Evolutionary conservation across 2,797 vertebrate species (phyloP).

Genomic region (Calcarius lapponicus): DNA sequence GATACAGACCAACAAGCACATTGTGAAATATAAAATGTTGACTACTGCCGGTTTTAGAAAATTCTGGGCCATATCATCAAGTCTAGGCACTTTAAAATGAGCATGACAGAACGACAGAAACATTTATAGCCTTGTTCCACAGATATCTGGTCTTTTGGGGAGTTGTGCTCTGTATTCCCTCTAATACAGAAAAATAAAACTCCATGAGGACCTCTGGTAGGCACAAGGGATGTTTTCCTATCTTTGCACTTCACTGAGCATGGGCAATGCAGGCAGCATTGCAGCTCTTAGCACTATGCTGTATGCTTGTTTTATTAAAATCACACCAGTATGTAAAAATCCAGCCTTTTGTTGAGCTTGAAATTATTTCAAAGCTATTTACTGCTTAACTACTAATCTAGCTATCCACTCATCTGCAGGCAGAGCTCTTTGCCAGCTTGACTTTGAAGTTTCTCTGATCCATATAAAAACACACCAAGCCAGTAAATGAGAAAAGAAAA

Average conservation of each 20-base stretch:
- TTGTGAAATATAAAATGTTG: background rate
- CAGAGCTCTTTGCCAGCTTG: background rate
- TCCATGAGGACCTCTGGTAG: background rate
- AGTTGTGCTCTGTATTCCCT: background rate
- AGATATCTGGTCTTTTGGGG: background rate
- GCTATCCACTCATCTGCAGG: background rate
- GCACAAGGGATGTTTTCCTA: background rate
- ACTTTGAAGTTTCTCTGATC: background rate
- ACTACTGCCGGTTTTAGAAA: background rate
- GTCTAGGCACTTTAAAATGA: background rate
- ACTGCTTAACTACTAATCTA: background rate
- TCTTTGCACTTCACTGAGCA: background rate
- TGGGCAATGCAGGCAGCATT: background rate
- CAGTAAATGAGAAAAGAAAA: background rate
- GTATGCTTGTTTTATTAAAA: background rate
- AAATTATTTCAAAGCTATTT: background rate
- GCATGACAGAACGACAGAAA: background rate
- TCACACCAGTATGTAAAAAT: background rate
- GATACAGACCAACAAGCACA: background rate
- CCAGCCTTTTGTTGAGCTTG: background rate
- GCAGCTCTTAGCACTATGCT: background rate
- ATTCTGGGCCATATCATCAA: background rate
- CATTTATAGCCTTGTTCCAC: background rate
- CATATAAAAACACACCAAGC: background rate
- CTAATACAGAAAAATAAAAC: background rate